A percentile compares a stretch with the other conserved stretches of the same genome.
phyloP scores from a whole-genome alignment of 1,140 invertebrate species.

The Triops cancriformis region DNA sequence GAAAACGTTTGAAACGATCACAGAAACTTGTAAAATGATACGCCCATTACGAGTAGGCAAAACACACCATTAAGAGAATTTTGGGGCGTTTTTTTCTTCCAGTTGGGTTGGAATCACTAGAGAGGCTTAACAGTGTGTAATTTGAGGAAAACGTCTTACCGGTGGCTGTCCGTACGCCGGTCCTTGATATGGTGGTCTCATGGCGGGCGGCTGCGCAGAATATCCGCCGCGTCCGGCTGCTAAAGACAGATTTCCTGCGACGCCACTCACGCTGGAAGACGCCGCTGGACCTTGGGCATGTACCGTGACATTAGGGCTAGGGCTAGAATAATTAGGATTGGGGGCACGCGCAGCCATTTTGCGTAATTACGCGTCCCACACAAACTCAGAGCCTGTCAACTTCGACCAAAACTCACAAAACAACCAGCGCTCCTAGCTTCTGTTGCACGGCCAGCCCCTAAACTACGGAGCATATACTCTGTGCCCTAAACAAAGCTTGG shows the following conservation, averaged over 20 bases:
- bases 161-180: slow-evolving; percentile 11
- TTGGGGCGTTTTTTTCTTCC: too few relatives aligned
- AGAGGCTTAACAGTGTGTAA: too few relatives aligned
- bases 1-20: too few relatives aligned
- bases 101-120: too few relatives aligned
- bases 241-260: not conserved
- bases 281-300: slow-evolving; percentile 7
- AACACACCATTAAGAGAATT: too few relatives aligned
- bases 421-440: not conserved
- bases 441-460: too few relatives aligned
- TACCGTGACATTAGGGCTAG: not conserved
- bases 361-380: not conserved
- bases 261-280: slow-evolving; percentile 3
- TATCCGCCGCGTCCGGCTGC: not conserved
- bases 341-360: slow-evolving; percentile 11
- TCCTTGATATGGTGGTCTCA: slow-evolving; percentile 2
- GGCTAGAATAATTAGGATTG: slow-evolving; percentile 10
- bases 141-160: not conserved
- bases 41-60: too few relatives aligned
- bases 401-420: not conserved
- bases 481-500: too few relatives aligned
- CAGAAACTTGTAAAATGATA: too few relatives aligned
- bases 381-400: not conserved
- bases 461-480: too few relatives aligned
- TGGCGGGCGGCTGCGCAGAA: slow-evolving; percentile 1